Evolutionary conservation across 1,140 invertebrate genomes (phyloP).

Genomic region (Procambarus virginalis): DNA sequence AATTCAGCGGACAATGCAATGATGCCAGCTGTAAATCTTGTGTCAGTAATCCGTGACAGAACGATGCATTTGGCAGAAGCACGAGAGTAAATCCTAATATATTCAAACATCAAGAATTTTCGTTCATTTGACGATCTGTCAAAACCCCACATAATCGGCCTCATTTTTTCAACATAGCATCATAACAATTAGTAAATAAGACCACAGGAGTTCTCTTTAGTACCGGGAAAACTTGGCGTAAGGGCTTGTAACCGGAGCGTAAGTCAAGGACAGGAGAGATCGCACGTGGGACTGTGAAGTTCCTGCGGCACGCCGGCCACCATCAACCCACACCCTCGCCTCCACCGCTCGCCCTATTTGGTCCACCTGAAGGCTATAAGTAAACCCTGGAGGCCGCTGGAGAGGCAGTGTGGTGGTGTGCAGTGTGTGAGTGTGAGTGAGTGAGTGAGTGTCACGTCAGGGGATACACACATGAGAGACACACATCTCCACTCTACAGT

Average conservation of each 20-base stretch:
- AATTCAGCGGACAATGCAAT: no score
- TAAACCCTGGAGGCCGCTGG: neutral
- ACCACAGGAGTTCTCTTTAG: neutral
- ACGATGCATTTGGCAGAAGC: neutral
- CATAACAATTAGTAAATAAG: no score
- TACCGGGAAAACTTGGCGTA: neutral
- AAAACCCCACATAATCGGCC: no score
- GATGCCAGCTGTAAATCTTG: no score
- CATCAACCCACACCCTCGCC: neutral
- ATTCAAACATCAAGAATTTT: neutral
- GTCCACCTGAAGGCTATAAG: neutral
- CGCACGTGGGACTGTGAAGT: no score
- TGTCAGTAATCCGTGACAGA: neutral
- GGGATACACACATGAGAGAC: no score
- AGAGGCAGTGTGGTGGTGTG: neutral
- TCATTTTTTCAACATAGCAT: no score
- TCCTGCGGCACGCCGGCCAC: neutral
- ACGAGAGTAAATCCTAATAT: neutral
- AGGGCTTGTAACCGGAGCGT: neutral
- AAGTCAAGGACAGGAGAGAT: neutral
- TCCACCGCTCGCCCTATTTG: conserved; percentile 1
- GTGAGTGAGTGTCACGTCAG: neutral
- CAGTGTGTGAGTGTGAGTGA: neutral
- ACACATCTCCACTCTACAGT: neutral
- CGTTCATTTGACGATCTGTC: neutral